These are phyloP conservation scores for Anadara kagoshimensis DNA, from an alignment of 1,140 invertebrate genomes.

Conservation along the genomic window DNA sequence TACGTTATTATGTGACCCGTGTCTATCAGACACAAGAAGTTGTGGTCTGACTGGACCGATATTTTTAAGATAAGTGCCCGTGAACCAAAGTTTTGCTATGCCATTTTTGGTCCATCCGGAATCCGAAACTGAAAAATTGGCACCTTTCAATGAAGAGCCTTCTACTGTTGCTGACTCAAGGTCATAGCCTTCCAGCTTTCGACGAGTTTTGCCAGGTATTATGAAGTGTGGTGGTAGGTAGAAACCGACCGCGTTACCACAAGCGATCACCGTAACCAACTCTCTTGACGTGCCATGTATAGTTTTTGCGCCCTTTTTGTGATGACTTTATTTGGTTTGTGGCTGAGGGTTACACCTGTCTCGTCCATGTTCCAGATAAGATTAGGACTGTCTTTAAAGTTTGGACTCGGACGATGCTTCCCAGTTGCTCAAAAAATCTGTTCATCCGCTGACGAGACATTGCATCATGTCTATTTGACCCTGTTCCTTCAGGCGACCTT, in stretches of 20 bases:
- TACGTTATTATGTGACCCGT: constrained; percentile 20
- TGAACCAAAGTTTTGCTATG: constrained; percentile 32
- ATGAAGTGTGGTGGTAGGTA: constrained; percentile 24
- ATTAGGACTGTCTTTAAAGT: not conserved
- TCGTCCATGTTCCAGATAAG: constrained; percentile 26
- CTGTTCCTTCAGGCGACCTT: constrained; percentile 11
- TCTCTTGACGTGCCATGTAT: constrained; percentile 22
- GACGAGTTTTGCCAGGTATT: constrained; percentile 23
- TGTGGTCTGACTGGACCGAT: constrained; percentile 23
- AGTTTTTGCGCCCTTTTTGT: constrained; percentile 3
- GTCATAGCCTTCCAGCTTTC: constrained; percentile 23
- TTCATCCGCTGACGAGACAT: not conserved
- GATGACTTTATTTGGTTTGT: constrained; percentile 13
- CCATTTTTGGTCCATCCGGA: constrained; percentile 30
- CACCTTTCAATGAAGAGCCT: constrained; percentile 4
- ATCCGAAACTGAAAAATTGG: constrained; percentile 14
- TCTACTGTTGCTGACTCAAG: not conserved
- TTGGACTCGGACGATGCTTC: not conserved
- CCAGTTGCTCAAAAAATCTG: constrained; percentile 2
- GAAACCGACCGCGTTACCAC: constrained; percentile 10
- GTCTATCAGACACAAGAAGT: constrained; percentile 22
- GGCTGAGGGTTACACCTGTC: not conserved
- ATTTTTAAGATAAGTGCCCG: constrained; percentile 22
- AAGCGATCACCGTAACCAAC: constrained; percentile 16
- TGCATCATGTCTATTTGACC: not conserved